Evolutionary conservation across 2,797 vertebrate genomes (phyloP), one percentile per base, ranked within the genome.

Genomic region (Botia almorhae): DNA sequence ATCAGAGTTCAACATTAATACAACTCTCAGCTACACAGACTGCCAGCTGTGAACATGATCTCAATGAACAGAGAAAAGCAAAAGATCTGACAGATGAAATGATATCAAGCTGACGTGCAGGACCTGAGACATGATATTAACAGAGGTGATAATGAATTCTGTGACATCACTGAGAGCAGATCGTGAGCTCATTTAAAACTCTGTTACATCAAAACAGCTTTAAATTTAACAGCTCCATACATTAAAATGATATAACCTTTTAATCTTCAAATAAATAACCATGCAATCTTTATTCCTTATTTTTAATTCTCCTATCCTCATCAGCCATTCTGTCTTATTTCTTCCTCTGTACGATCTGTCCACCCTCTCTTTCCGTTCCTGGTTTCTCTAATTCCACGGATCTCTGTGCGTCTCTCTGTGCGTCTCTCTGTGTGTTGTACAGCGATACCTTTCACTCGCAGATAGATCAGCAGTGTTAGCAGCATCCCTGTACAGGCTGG

Each of bases 361-460:
- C 3, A 23, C 1, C 23, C 21, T 51, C 64, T 50, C 33, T 50
- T 46, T 19, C 2, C 60, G 14, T 33, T 33, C 46, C n/a, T 2
- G 48, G 10, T 71, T 12, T 56, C 6, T 48, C 21, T 10, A 2
- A 23, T 46, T 70, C 33, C 36, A 39, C 36, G 36, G n/a, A 29
- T 65, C 21, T 21, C 7, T 36, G 1, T 72, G 26, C 60, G 5
- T 56, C 1, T 51, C 7, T 33, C 23, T 26, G 23, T 26, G 23
- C 23, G 1, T 71, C 51, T 72, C 8, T 53, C 0, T 67, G 12
- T 60, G 0, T 17, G 13, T 13, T 7, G 26, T 19, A 78, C 76
- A 78, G 51, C n/a, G 85, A 78, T 93, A 94, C 93, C 93, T 93
- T 94, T 94, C 71, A 94, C 84, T 84, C 92, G 89, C 78, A 94